phyloP scores from a whole-genome alignment of 2,113 vertebrate genomes.

The Rhea pennata region DNA sequence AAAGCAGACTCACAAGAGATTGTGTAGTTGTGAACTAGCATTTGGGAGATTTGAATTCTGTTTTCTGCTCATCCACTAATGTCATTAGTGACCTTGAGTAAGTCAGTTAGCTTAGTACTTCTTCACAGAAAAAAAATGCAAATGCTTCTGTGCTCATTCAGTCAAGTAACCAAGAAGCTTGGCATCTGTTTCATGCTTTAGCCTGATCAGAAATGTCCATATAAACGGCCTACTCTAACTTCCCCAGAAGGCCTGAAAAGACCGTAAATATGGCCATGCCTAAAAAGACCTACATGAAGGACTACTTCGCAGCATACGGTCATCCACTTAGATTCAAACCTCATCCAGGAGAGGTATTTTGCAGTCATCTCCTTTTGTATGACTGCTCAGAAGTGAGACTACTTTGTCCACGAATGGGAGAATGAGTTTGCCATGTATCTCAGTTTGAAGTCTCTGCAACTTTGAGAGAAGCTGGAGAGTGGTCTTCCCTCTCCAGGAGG shows the following conservation, averaged over 20 bases:
- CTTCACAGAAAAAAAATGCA: neutral
- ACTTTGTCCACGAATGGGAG: neutral
- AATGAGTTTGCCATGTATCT: neutral
- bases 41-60: neutral
- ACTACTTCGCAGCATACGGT: neutral
- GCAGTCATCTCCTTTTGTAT: neutral
- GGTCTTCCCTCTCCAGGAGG: neutral
- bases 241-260: neutral
- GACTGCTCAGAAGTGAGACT: neutral
- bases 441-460: neutral
- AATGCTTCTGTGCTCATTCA: neutral
- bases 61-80: neutral
- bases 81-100: neutral
- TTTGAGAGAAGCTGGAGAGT: neutral
- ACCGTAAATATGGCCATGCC: neutral
- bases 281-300: neutral
- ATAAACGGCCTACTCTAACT: neutral
- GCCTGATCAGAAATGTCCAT: neutral
- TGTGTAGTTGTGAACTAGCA: neutral
- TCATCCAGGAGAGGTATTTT: neutral
- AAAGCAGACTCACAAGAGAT: neutral
- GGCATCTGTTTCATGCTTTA: neutral
- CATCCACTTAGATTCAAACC: neutral
- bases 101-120: neutral
- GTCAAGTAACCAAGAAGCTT: neutral